phyloP scores from a whole-genome alignment of 1,140 invertebrate genomes.

The Bacillus rossius region DNA sequence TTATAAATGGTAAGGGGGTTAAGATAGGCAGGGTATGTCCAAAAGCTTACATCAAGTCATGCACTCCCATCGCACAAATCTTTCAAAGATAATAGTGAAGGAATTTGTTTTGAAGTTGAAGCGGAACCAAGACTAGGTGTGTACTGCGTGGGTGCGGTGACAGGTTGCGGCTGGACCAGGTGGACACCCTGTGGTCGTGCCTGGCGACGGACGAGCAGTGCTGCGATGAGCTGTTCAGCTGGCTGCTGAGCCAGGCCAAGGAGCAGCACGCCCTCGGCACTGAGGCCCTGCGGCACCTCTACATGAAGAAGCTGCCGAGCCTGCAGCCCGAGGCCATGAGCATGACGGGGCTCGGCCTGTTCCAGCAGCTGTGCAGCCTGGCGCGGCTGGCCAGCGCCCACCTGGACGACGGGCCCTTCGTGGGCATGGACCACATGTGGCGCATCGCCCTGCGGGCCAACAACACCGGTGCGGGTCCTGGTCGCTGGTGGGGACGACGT shows the following conservation, averaged over 20 bases:
- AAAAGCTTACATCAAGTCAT: too few species aligned
- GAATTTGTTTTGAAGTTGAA: conserved; percentile 5
- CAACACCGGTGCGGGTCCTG: conserved; percentile 58
- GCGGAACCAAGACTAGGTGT: too few species aligned
- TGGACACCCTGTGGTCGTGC: conserved; percentile 87
- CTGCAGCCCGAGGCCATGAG: conserved; percentile 82
- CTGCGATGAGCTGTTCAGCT: conserved; percentile 87
- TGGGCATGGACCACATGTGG: conserved; percentile 91
- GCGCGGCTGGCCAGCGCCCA: conserved; percentile 61
- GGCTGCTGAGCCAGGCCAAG: conserved; percentile 85
- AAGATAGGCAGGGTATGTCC: too few species aligned
- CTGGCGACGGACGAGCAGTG: conserved; percentile 76
- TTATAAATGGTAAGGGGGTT: too few species aligned
- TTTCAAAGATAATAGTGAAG: too few species aligned
- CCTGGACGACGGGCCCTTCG: conserved; percentile 44
- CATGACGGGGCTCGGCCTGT: conserved; percentile 84
- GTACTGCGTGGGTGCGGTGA: too few species aligned
- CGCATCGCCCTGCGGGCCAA: conserved; percentile 83
- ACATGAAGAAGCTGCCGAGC: conserved; percentile 83
- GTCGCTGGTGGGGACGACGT: too few species aligned
- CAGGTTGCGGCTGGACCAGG: conserved; percentile 80
- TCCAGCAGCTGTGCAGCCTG: conserved; percentile 85
- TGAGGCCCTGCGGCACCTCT: conserved; percentile 81
- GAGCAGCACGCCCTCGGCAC: conserved; percentile 85
- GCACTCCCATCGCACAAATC: too few species aligned